Evolutionary conservation across 2,888 invertebrate species (phyloP), one percentile per base, ranked within the genome.

Genomic region (Eurois occulta): DNA sequence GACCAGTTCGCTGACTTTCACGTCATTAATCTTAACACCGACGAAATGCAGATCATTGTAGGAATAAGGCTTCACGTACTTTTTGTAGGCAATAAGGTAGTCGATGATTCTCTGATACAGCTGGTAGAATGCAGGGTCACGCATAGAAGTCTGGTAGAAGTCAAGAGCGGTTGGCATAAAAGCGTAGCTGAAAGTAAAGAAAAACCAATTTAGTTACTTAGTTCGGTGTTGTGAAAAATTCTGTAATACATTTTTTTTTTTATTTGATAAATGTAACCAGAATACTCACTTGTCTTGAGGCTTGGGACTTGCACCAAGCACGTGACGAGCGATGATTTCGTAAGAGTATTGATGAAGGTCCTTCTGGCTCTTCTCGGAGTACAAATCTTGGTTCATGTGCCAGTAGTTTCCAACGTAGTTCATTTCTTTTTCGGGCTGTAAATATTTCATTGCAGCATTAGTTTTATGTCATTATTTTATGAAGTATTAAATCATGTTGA

Each of bases 51-150:
- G 95, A 87, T 97, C 96, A 32, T 97, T 95, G 77, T 96, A 92
- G 72, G 95, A 96, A 95, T 98, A 98, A 0, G 97, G 96, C 13
- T 95, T 92, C 72, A 97, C 91, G 88, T 96, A 96, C 85, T 96
- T 91, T 91, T 97, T 97, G 96, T 97, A 98, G 81, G 97, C 97
- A 89, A 96, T 94, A 93, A 97, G 97, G 89, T 96, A 97, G 73
- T 96, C 92, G 74, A 97, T 86, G 89, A 98, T 96, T 87, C 97
- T 97, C 93, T 97, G 97, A 94, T 97, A 97, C 75, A 98, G 93
- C 82, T 97, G 97, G 93, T 97, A 98, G 97, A 98, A 98, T 55
- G 97, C 97, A 32, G 98, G 98, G 92, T 98, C 98, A 84, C 98
- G 97, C 87, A 98, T 92, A 82, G 97, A 97, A 13, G 98, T 97